Percentiles rank a stretch among this genome's conserved stretches.
These are phyloP conservation scores for Campoplex capitator DNA, from an alignment of 2,888 invertebrate species.

Conservation along the genomic window DNA sequence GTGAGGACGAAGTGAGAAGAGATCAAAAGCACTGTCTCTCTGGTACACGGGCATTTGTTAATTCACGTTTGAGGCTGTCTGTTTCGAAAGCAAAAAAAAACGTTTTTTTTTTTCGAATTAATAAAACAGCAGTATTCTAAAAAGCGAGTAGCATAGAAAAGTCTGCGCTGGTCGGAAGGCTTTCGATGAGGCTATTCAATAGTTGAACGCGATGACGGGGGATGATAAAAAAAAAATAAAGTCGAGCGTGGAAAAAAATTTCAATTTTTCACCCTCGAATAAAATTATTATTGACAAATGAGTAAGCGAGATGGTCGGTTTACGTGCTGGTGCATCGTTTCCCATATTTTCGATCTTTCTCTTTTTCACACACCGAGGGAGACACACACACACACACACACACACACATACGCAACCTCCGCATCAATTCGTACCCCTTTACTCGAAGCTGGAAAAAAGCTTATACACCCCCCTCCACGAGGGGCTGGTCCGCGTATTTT, in stretches of 20 bases:
- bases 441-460: constrained; percentile 63
- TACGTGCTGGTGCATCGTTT: constrained; percentile 48
- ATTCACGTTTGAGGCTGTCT: not conserved
- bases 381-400: not conserved
- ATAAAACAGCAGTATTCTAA: constrained; percentile 10
- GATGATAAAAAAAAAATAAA: constrained; percentile 64
- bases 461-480: constrained; percentile 51
- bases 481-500: constrained; percentile 80
- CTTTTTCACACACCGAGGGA: not conserved
- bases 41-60: not conserved
- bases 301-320: constrained; percentile 79
- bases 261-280: constrained; percentile 83
- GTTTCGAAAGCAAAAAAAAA: not conserved
- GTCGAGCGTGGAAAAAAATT: constrained; percentile 67
- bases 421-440: constrained; percentile 45
- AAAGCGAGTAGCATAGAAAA: not conserved
- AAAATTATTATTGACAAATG: constrained; percentile 84
- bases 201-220: constrained; percentile 31
- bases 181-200: constrained; percentile 22
- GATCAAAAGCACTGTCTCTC: constrained; percentile 65
- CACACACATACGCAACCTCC: constrained; percentile 23
- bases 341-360: constrained; percentile 31
- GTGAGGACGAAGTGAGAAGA: not conserved
- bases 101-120: constrained; percentile 8
- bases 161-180: not conserved